Percentiles rank a stretch among this genome's conserved stretches.
Evolutionary conservation across 2,113 vertebrate species (phyloP).

Genomic region (Columbina picui): DNA sequence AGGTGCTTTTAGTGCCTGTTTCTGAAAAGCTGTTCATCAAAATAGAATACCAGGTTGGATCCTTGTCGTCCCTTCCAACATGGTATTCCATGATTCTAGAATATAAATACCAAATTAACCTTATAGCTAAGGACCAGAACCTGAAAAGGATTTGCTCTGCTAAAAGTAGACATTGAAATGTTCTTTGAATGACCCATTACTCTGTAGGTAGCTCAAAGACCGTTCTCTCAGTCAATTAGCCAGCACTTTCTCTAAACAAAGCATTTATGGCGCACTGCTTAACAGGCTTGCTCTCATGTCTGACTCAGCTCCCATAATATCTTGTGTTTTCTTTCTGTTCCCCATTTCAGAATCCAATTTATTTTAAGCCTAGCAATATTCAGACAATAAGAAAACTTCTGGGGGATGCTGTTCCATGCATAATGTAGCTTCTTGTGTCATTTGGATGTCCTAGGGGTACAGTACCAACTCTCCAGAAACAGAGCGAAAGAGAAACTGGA

Average conservation of each 20-base stretch:
- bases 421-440: not conserved
- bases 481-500: not conserved
- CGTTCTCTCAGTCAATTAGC: too few relatives aligned
- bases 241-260: not conserved
- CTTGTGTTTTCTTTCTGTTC: not conserved
- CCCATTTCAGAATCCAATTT: not conserved
- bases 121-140: not conserved
- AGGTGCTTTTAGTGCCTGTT: not conserved
- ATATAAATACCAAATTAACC: not conserved
- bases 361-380: not conserved
- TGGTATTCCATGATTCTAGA: too few relatives aligned
- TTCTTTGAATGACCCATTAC: not conserved
- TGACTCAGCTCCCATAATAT: not conserved
- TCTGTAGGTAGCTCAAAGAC: not conserved
- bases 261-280: not conserved
- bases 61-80: too few relatives aligned
- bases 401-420: not conserved
- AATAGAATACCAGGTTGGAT: too few relatives aligned
- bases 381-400: not conserved
- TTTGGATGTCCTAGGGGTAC: not conserved
- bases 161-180: not conserved
- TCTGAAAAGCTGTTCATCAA: not conserved
- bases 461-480: not conserved
- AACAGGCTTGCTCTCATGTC: not conserved
- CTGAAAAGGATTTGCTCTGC: not conserved